Evolutionary conservation across 2,888 invertebrate species (phyloP), one percentile per base, ranked within the genome.

Genomic region (Drosophila borborema): DNA sequence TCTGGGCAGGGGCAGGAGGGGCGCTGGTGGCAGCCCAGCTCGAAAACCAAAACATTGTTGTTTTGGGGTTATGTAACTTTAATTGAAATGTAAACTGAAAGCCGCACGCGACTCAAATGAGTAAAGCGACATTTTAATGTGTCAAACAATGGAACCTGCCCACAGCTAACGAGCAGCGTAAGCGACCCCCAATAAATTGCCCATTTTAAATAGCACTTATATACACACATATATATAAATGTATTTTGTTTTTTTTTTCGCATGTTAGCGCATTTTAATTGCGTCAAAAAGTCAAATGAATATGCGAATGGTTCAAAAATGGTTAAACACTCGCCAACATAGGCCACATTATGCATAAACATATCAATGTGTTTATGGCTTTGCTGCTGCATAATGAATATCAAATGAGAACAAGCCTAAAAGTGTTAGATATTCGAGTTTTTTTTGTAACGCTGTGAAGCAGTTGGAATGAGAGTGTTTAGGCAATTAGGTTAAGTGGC

Each of bases 41-140:
- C 31, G 31, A 12, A 10, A 28, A 23, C 18, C 28, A 9, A 45
- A 9, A 48, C 6, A 68, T 82, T 80, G 74, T 72, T 82, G 72
- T 81, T 72, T 81, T 80, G 74, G 83, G 88, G 86, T 82, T 86
- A 82, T 87, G 83, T 86, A 82, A 86, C 83, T 84, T 88, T 84
- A 88, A 89, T 85, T 89, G 85, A 89, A 86, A 89, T 85, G 89
- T 85, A 84, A 85, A 85, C 84, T 81, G 89, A 70, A 86, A 72
- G 72, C 81, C 82, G 80, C 83, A 84, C 89, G 84, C 81, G 75
- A 86, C 80, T 83, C 72, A 81, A 84, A 75, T 88, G 81, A 81
- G 75, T 72, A 76, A 77, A 79, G 79, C 81, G 84, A 77, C 80
- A 82, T 74, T 87, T 84, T 74, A 84, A 88, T 88, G 86, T 82